Evolutionary conservation across 2,888 invertebrate species (phyloP).

Genomic region (Oscheius onirici): DNA sequence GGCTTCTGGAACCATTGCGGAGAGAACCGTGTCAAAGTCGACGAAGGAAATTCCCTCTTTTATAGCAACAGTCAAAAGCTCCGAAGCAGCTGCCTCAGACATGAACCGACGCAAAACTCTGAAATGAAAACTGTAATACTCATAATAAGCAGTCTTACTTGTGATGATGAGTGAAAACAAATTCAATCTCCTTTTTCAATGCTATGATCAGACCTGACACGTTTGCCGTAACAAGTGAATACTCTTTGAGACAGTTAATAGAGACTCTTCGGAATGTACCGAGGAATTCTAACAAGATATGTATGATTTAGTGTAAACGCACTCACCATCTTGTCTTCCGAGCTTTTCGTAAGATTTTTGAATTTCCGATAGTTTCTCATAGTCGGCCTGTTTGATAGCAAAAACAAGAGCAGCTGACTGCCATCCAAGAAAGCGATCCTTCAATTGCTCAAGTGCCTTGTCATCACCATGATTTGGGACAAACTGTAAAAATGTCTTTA

Average conservation of each 20-base stretch:
- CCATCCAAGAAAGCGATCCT: constrained; percentile 42
- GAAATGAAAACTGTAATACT: background rate
- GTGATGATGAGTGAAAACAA: constrained; percentile 32
- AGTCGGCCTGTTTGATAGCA: constrained; percentile 44
- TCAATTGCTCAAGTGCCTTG: constrained; percentile 37
- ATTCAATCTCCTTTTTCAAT: constrained; percentile 35
- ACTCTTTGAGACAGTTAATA: constrained; percentile 37
- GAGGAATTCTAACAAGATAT: constrained; percentile 33
- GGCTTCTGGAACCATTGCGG: constrained; percentile 28
- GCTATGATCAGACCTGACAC: constrained; percentile 24
- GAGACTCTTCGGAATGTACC: constrained; percentile 35
- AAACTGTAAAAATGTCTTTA: constrained; percentile 26
- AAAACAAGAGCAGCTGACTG: constrained; percentile 40
- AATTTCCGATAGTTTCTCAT: constrained; percentile 35
- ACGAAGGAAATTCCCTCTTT: constrained; percentile 29
- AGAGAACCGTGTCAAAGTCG: constrained; percentile 26
- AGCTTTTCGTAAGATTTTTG: constrained; percentile 39
- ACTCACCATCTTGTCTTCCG: constrained; percentile 36
- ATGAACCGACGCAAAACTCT: constrained; percentile 39
- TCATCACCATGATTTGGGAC: constrained; percentile 31
- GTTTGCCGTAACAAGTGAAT: constrained; percentile 17
- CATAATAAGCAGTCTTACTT: constrained; percentile 9
- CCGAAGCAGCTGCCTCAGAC: constrained; percentile 19
- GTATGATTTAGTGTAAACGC: background rate
- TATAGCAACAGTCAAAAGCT: constrained; percentile 29